Percentiles rank a stretch among this genome's conserved stretches.
Evolutionary conservation across 2,113 vertebrate genomes (phyloP).

Genomic region (Orthonyx spaldingii): DNA sequence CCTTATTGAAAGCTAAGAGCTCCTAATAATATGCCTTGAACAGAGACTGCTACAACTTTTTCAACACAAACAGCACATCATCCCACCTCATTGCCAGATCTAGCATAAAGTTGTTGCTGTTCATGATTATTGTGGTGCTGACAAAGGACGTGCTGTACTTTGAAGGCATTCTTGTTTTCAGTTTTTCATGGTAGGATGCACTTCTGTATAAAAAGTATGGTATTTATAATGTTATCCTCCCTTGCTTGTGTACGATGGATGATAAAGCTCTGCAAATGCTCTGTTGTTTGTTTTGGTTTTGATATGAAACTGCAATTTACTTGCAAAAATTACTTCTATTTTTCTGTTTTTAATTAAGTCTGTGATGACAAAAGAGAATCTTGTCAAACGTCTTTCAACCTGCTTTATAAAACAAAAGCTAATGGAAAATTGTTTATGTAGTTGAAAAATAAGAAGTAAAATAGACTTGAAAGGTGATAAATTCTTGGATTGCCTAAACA

Average conservation of each 20-base stretch:
- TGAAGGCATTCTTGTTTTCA: neutral
- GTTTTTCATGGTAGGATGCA: neutral
- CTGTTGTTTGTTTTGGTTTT: neutral
- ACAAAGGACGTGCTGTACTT: neutral
- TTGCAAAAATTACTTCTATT: neutral
- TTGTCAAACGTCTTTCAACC: neutral
- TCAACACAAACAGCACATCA: neutral
- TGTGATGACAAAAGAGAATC: neutral
- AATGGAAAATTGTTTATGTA: neutral
- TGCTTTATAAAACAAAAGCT: neutral
- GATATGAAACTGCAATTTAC: neutral
- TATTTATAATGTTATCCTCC: neutral
- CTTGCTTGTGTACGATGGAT: neutral
- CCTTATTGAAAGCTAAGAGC: neutral
- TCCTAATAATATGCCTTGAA: neutral
- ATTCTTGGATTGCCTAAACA: neutral
- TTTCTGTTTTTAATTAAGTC: neutral
- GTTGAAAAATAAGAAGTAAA: neutral
- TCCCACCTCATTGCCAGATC: neutral
- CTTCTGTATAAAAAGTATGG: neutral
- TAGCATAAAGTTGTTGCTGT: neutral
- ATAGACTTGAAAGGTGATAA: neutral
- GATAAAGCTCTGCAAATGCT: neutral
- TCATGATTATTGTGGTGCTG: neutral
- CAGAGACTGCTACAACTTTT: neutral